Percentiles rank a stretch among this genome's conserved stretches.
These are phyloP conservation scores for Lonchura striata DNA, from an alignment of 2,113 vertebrate genomes.

Conservation along the genomic window DNA sequence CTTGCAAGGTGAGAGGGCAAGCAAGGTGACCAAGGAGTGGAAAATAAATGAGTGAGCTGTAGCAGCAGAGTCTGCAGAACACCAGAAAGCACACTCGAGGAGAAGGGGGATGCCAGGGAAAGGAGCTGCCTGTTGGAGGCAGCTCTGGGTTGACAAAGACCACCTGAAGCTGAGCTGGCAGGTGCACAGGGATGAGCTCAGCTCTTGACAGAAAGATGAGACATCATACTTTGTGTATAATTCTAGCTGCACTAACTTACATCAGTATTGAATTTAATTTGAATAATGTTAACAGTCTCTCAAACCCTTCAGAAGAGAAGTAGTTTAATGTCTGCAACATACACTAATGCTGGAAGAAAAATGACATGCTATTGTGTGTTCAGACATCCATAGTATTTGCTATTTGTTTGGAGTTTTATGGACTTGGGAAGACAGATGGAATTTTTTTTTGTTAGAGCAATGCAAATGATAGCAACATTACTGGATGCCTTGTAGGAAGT, in stretches of 20 bases:
- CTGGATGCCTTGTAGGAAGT: slow-evolving; percentile 34
- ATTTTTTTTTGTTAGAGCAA: slow-evolving; percentile 4
- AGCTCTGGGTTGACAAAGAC: not conserved
- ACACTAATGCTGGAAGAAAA: slow-evolving; percentile 54
- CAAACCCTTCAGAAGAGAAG: slow-evolving; percentile 36
- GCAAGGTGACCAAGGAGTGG: not conserved
- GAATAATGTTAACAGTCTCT: slow-evolving; percentile 43
- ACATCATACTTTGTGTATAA: not conserved
- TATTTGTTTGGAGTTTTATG: slow-evolving; percentile 56
- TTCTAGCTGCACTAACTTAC: not conserved
- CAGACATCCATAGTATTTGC: slow-evolving; percentile 43
- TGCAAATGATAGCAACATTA: slow-evolving; percentile 16
- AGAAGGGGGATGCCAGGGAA: not conserved
- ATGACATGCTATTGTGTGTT: slow-evolving; percentile 39
- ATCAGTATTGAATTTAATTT: slow-evolving; percentile 35
- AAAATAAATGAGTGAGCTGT: fast-evolving
- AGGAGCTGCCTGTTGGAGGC: not conserved
- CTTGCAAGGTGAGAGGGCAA: not conserved
- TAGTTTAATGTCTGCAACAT: slow-evolving; percentile 20
- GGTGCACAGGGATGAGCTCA: not conserved
- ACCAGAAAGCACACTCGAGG: not conserved
- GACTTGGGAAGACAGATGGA: slow-evolving; percentile 42
- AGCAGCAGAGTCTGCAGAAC: not conserved
- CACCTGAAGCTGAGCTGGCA: not conserved
- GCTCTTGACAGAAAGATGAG: not conserved